phyloP scores from a whole-genome alignment of 2,888 invertebrate species.

The Drosophila anomelani region DNA sequence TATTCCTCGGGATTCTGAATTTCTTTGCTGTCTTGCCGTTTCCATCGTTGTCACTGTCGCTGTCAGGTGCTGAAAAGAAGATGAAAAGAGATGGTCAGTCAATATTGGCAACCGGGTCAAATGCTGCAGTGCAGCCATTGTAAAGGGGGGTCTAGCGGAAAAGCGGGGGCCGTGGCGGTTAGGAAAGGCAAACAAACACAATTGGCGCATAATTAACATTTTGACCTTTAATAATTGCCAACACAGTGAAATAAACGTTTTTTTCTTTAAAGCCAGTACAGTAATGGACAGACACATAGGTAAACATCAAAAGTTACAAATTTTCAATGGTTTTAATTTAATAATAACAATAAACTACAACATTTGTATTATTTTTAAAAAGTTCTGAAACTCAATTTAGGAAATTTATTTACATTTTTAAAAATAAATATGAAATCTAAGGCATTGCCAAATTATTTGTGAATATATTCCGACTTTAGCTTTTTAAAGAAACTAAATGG shows the following conservation, averaged over 20 bases:
- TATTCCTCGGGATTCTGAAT: constrained; percentile 4
- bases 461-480: not conserved
- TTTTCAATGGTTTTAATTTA: not conserved
- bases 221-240: constrained; percentile 68
- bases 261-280: constrained; percentile 15
- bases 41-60: constrained; percentile 4
- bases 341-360: too few relatives aligned
- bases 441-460: not conserved
- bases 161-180: not conserved
- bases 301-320: not conserved
- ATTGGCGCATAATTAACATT: constrained; percentile 64
- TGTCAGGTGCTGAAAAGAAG: constrained; percentile 24
- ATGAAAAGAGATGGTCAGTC: constrained; percentile 9
- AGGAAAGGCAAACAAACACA: constrained; percentile 24
- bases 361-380: too few relatives aligned
- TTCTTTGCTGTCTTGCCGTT: not conserved
- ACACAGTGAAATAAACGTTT: constrained; percentile 20
- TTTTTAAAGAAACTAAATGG: not conserved
- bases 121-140: constrained; percentile 7
- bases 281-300: constrained; percentile 1
- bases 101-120: constrained; percentile 1
- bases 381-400: too few relatives aligned
- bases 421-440: not conserved
- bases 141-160: not conserved
- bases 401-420: too few relatives aligned